These are phyloP conservation scores for Therioaphis trifolii DNA, from an alignment of 2,888 invertebrate genomes.

Conservation along the genomic window DNA sequence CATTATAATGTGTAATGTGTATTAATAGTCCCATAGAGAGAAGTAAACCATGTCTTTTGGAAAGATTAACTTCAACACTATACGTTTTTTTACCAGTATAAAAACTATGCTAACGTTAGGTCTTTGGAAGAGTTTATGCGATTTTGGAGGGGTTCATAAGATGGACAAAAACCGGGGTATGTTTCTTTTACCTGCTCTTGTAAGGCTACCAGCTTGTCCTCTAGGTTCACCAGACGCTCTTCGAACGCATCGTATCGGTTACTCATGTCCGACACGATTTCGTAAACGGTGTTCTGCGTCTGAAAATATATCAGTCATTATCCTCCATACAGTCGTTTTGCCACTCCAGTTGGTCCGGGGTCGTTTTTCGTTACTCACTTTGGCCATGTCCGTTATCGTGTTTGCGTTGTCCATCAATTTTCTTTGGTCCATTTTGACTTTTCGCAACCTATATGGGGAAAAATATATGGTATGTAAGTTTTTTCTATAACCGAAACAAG, in stretches of 20 bases:
- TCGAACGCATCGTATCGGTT: slow-evolving; percentile 92
- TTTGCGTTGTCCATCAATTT: slow-evolving; percentile 99
- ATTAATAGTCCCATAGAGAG: too few relatives aligned
- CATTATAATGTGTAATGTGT: too few relatives aligned
- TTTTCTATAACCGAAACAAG: too few relatives aligned
- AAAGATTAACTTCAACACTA: too few relatives aligned
- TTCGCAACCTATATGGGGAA: slow-evolving; percentile 82
- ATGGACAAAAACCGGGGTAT: too few relatives aligned
- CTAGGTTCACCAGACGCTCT: slow-evolving; percentile 90
- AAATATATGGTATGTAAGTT: too few relatives aligned
- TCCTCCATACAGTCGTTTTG: slow-evolving; percentile 57
- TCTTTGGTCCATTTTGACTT: slow-evolving; percentile 99
- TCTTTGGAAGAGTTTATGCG: too few relatives aligned
- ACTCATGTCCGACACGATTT: slow-evolving; percentile 97
- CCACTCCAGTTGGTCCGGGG: not conserved
- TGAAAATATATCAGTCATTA: slow-evolving; percentile 70
- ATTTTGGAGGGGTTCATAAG: too few relatives aligned
- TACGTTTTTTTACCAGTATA: too few relatives aligned
- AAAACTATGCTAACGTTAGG: too few relatives aligned
- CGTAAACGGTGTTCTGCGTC: slow-evolving; percentile 98
- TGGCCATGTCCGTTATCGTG: slow-evolving; percentile 99
- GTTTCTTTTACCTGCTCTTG: slow-evolving; percentile 75
- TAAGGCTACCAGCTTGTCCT: slow-evolving; percentile 87
- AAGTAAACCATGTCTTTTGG: too few relatives aligned
- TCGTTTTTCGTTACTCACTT: slow-evolving; percentile 76